Conservation (phyloP, 2,113 vertebrate species). For the Gymnogyps californianus region DNA sequence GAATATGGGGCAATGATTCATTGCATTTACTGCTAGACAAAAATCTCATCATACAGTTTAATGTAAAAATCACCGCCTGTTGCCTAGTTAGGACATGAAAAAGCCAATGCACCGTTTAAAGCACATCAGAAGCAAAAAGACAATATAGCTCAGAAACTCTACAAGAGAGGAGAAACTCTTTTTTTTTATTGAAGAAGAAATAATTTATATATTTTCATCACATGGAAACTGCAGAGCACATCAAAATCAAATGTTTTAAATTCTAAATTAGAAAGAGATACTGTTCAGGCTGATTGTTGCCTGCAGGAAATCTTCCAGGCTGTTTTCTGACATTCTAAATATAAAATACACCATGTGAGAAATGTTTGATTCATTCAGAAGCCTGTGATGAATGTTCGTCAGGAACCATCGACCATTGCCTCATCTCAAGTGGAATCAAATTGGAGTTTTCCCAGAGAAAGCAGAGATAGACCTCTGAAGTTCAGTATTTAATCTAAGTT, state of each 20-base stretch:
- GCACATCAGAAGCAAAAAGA: background rate
- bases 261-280: constrained; percentile 14
- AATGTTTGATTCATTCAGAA: constrained; percentile 12
- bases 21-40: background rate
- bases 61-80: constrained; percentile 1
- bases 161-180: background rate
- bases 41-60: background rate
- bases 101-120: background rate
- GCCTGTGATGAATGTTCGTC: background rate
- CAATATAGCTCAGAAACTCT: background rate
- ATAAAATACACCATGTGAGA: constrained; percentile 2
- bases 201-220: background rate
- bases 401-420: background rate
- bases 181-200: background rate
- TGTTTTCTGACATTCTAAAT: constrained; percentile 30
- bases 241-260: constrained; percentile 10
- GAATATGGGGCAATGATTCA: background rate
- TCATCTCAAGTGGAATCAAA: constrained; percentile 19
- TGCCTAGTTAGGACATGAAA: background rate
- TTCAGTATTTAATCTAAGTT: constrained; percentile 1
- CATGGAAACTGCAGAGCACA: background rate
- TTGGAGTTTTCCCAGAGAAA: background rate
- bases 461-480: background rate
- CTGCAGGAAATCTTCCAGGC: constrained; percentile 7
- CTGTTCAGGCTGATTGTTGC: background rate